Evolutionary conservation across 2,888 invertebrate species (phyloP).

Genomic region (Blastobasis lacticolella): DNA sequence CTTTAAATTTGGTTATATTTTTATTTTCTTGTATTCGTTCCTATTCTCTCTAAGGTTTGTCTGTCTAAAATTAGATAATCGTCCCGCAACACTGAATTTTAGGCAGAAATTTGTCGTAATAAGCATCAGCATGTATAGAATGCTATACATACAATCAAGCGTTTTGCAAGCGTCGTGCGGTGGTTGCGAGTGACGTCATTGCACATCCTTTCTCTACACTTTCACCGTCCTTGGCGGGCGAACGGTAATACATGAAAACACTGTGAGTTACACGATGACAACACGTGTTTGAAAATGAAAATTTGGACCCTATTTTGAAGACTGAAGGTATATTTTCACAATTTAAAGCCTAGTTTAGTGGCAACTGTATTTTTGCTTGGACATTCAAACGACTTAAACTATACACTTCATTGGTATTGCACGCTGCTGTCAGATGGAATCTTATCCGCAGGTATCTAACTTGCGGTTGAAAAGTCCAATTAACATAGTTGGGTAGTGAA

Average conservation of each 20-base stretch:
- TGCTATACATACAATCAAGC: background rate
- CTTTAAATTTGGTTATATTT: too few species aligned
- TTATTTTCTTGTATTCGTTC: too few species aligned
- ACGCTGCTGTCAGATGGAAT: conserved; percentile 12
- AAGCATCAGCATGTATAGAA: too few species aligned
- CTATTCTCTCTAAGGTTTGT: too few species aligned
- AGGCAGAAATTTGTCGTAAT: too few species aligned
- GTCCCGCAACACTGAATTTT: too few species aligned
- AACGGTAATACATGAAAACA: conserved; percentile 25
- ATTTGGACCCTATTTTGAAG: background rate
- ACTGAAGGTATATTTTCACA: background rate
- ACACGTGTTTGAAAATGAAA: background rate
- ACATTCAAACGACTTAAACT: background rate
- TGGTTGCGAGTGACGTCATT: conserved; percentile 32
- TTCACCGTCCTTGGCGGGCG: conserved; percentile 64
- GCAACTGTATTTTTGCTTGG: background rate
- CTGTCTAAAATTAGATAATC: too few species aligned
- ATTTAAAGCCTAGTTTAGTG: background rate
- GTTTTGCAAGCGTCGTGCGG: background rate
- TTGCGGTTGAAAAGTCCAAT: conserved; percentile 8
- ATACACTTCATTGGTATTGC: conserved; percentile 3
- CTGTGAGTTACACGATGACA: too few species aligned
- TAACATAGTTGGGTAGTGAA: conserved; percentile 9
- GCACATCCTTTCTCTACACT: conserved; percentile 63
- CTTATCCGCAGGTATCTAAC: conserved; percentile 22